Evolutionary conservation across 2,888 invertebrate species (phyloP).

Genomic region (Limnephilus lunatus): DNA sequence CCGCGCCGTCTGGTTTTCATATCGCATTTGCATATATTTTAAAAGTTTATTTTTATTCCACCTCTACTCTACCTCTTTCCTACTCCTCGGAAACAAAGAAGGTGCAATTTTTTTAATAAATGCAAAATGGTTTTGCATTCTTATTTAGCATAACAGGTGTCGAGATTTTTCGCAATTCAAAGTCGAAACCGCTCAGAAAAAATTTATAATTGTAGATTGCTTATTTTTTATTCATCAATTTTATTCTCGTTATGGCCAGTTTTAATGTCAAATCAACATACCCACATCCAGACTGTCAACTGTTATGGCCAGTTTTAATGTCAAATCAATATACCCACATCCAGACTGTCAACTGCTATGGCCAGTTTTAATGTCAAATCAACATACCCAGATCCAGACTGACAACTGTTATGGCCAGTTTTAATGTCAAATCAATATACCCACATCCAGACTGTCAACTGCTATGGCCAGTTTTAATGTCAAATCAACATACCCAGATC

Average conservation of each 20-base stretch:
- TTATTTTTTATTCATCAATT: background rate
- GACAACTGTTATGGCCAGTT: background rate
- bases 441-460: background rate
- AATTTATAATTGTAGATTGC: background rate
- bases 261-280: background rate
- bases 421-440: background rate
- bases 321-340: background rate
- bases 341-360: background rate
- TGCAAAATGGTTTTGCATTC: constrained; percentile 37
- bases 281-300: background rate
- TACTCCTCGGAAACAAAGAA: constrained; percentile 28
- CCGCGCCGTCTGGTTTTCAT: constrained; percentile 49
- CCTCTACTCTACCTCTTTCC: background rate
- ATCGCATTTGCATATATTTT: constrained; percentile 62
- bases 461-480: too few relatives aligned
- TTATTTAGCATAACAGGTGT: constrained; percentile 34
- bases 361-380: background rate
- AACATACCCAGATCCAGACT: background rate
- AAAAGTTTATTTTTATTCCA: constrained; percentile 44
- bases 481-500: too few relatives aligned
- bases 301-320: background rate
- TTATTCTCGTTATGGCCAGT: background rate
- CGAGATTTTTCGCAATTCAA: constrained; percentile 17
- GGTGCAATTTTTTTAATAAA: constrained; percentile 43
- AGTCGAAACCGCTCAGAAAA: background rate